Percentiles rank a stretch among this genome's conserved stretches.
These are phyloP conservation scores for Okapia johnstoni DNA, from an alignment of 2,113 vertebrate species.

Conservation along the genomic window DNA sequence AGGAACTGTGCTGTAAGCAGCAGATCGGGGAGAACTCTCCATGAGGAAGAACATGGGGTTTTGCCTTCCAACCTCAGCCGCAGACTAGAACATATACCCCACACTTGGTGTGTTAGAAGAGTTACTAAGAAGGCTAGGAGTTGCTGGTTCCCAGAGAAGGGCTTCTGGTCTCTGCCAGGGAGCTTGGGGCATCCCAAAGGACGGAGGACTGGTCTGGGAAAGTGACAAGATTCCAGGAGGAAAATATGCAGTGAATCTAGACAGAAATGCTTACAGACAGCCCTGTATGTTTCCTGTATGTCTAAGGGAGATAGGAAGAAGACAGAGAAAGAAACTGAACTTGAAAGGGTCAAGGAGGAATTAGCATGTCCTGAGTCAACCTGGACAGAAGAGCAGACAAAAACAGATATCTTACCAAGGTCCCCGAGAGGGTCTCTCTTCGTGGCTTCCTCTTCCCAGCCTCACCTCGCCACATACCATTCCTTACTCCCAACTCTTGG, in stretches of 20 bases:
- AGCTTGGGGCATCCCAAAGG: not conserved
- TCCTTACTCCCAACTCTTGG: not conserved
- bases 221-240: not conserved
- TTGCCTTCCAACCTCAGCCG: not conserved
- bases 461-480: not conserved
- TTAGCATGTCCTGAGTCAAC: not conserved
- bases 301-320: not conserved
- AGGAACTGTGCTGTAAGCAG: fast-evolving
- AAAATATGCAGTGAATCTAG: not conserved
- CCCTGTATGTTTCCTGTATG: not conserved
- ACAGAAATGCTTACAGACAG: not conserved
- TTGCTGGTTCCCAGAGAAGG: not conserved
- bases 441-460: no score
- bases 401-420: not conserved
- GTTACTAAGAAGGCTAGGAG: not conserved
- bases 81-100: not conserved
- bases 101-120: not conserved
- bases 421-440: no score
- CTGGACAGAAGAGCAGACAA: not conserved
- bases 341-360: not conserved
- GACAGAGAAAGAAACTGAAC: not conserved
- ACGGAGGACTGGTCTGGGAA: not conserved
- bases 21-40: not conserved
- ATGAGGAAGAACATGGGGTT: not conserved
- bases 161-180: not conserved